Base-by-base conservation (phyloP, 2,888 invertebrate species). In the Galeopsomyia nigrocyanea region DNA sequence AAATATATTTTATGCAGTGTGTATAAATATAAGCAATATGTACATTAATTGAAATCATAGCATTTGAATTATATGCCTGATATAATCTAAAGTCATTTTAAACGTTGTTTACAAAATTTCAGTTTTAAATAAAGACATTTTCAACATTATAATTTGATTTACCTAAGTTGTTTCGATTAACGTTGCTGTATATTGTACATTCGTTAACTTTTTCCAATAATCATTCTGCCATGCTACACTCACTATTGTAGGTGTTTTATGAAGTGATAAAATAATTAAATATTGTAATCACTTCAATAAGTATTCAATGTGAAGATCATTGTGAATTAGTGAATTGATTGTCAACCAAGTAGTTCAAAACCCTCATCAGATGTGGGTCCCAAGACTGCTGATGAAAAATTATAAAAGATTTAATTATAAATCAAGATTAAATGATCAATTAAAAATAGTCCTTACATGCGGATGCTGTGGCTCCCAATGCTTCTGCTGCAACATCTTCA, bases 361-460 rank as follows among this genome's bases (percentile, higher is more conserved):
- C 94, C 95, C 78, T 93, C 93, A 81, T 95, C 95, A 2, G 94
- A 94, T 80, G 93, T 92, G 81, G 90, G 89, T 84, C 90, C 91
- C 89, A 89, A 74, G 89, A 89, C 85, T 86, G 75, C 55, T 81
- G 83, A 78, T 77, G 78, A 76, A 73, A 75, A 61, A 63, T 39
- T 13, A 31, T 31, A 7, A 31, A 39, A 39, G 5, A 3, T 26
- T 26, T 3, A 26, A 26, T 26, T 26, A 26, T 3, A 26, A 26
- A 2, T 26, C 26, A 5, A 26, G 5, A 26, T 26, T 26, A 26
- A 26, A 26, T 3, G 5, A 26, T 26, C 2, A 26, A 26, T 55
- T 21, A 31, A 31, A 50, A 13, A 49, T 39, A 26, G 26, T 39
- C 76, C 81, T 79, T 81, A 87, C 86, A 79, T 79, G 80, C 83